Base-by-base conservation (phyloP, 2,888 invertebrate genomes). In the Alsophila aescularia region DNA sequence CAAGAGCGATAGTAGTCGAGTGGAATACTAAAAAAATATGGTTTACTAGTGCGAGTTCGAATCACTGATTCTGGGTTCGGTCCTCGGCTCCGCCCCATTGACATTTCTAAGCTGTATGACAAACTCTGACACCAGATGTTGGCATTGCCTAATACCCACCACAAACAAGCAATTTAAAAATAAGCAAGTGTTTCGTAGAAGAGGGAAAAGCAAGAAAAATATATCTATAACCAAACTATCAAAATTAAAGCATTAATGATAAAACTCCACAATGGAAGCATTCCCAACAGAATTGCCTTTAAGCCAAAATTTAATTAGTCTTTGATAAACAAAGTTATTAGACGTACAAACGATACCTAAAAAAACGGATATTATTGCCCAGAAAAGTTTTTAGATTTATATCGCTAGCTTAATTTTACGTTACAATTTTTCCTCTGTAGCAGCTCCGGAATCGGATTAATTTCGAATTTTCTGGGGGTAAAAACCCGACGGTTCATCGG, bases 371-470 rank as follows among this genome's bases (percentile, higher is more conserved):
- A 8, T 12, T 31, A 34, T 35, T 52, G 5, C 7, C 31, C 15
- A 32, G 37, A 43, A 53, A n/a, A 39, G 31, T 42, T 49, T 48
- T 40, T 12, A 14, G 13, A 40, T 43, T 49, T 49, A 49, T 39
- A 14, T 32, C n/a, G n/a, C 31, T 21, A 9, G 0, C n/a, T 8
- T 21, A 18, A 29, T 37, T n/a, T 36, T 45, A 27, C 36, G 15
- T 36, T 47, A 41, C 4, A 15, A 32, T 52, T 12, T 29, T 0
- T 14, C 27, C 35, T 15, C 10, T n/a, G 12, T 14, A 6, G 18
- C 14, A 21, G 36, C 9, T 18, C 21, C 0, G 21, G 24, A 45
- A 45, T 45, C 31, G 21, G 24, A 45, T 37, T 45, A 37, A 37
- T 47, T 47, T 29, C 10, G 8, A 10, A 15, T 24, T 24, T 24